Percentiles rank a stretch among this genome's conserved stretches.
These are phyloP conservation scores for Drosophila leonis DNA, from an alignment of 2,888 invertebrate genomes.

Conservation along the genomic window DNA sequence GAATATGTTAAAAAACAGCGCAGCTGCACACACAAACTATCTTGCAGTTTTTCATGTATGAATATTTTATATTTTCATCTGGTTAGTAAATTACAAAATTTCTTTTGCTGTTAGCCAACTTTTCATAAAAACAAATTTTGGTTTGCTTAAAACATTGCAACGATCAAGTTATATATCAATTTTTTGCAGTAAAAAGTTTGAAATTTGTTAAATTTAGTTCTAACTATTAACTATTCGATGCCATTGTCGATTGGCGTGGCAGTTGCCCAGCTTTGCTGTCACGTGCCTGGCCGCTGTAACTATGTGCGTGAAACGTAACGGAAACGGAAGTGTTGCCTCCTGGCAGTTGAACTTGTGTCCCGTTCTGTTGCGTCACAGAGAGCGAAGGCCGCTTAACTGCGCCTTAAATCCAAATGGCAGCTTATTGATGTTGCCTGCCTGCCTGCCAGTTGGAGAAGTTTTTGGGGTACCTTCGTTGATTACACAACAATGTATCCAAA, in stretches of 20 bases:
- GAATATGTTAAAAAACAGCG: neutral
- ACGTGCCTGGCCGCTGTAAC: slow-evolving; percentile 36
- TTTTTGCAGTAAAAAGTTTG: neutral
- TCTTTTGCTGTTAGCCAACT: slow-evolving; percentile 1
- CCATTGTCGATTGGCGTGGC: slow-evolving; percentile 36
- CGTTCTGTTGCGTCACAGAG: slow-evolving; percentile 17
- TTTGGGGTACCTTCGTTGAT: slow-evolving; percentile 65
- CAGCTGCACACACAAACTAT: neutral
- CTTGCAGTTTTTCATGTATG: neutral
- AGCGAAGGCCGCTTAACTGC: slow-evolving; percentile 50
- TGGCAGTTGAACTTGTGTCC: slow-evolving; percentile 47
- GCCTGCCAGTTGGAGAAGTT: slow-evolving; percentile 6
- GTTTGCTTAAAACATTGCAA: neutral
- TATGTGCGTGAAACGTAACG: slow-evolving; percentile 51
- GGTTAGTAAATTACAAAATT: slow-evolving; percentile 7
- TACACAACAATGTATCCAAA: slow-evolving; percentile 63
- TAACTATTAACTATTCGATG: slow-evolving; percentile 2
- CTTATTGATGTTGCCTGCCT: slow-evolving; percentile 45
- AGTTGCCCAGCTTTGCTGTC: slow-evolving; percentile 39
- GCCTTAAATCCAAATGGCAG: slow-evolving; percentile 60
- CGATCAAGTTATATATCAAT: neutral
- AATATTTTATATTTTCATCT: neutral
- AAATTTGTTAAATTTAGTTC: neutral
- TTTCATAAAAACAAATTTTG: neutral
- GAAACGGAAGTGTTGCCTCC: slow-evolving; percentile 57